Base-by-base conservation (phyloP, 2,888 invertebrate genomes). In the Phalangium opilio region DNA sequence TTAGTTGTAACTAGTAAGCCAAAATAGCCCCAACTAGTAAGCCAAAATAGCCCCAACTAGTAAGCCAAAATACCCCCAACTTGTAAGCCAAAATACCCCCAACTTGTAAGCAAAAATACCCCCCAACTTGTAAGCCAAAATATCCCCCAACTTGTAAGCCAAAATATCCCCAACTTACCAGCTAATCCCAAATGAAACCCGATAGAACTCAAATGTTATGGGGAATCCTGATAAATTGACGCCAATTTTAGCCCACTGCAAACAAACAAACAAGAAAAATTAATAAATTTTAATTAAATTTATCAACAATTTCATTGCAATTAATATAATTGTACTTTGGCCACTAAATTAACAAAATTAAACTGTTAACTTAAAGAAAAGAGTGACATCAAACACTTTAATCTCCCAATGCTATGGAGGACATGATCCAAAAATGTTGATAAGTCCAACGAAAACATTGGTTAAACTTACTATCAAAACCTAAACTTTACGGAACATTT, bases 101-200 rank as follows among this genome's bases (percentile, higher is more conserved):
- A n/a, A n/a, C n/a, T n/a, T n/a, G n/a, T n/a, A n/a, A n/a, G n/a
- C n/a, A n/a, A n/a, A n/a, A n/a, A n/a, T n/a, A n/a, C n/a, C n/a
- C n/a, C n/a, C n/a, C n/a, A n/a, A n/a, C n/a, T n/a, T n/a, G n/a
- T n/a, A n/a, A n/a, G n/a, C n/a, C n/a, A n/a, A n/a, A n/a, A n/a
- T n/a, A n/a, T n/a, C n/a, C n/a, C n/a, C n/a, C n/a, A n/a, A n/a
- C n/a, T n/a, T n/a, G n/a, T n/a, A n/a, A n/a, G n/a, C n/a, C n/a
- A n/a, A n/a, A n/a, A n/a, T n/a, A n/a, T n/a, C n/a, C n/a, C n/a
- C n/a, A 51, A 63, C 66, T 66, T 62, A 77, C 86, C 79, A 64
- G 81, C 87, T 36, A 96, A 75, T 49, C 91, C 85, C 2, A 79
- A 58, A 66, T 96, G 96, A 73, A 98, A 98, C 36, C 83, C 74